Percentiles rank a stretch among this genome's conserved stretches.
These are phyloP conservation scores for Leptodactylus fallax DNA, from an alignment of 2,797 vertebrate species.

Conservation along the genomic window DNA sequence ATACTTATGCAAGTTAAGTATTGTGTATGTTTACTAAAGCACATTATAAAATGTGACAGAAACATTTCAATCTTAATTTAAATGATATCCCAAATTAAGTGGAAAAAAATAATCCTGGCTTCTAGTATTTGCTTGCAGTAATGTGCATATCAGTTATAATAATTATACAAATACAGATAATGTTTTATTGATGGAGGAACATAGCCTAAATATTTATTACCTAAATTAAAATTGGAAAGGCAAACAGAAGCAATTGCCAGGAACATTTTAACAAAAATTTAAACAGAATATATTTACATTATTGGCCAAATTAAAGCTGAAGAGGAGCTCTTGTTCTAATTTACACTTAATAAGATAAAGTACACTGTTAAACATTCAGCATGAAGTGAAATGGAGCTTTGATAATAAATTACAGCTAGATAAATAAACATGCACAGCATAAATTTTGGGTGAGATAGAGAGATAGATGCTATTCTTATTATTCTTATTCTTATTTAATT, in stretches of 20 bases:
- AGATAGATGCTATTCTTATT: background rate
- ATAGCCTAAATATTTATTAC: slow-evolving; percentile 44
- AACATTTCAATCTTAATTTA: slow-evolving; percentile 12
- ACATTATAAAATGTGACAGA: background rate
- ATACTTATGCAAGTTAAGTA: background rate
- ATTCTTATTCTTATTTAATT: no score
- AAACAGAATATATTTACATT: slow-evolving; percentile 37
- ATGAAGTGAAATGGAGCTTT: background rate
- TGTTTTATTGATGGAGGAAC: slow-evolving; percentile 43
- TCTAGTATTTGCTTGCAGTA: slow-evolving; percentile 31
- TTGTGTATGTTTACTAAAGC: background rate
- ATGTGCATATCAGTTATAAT: slow-evolving; percentile 37
- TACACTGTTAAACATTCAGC: slow-evolving; percentile 4
- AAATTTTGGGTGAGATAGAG: background rate
- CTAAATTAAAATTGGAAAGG: slow-evolving; percentile 37
- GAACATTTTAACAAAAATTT: slow-evolving; percentile 25
- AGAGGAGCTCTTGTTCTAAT: slow-evolving; percentile 1
- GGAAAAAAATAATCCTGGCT: background rate
- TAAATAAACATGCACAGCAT: background rate
- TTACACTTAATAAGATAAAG: slow-evolving; percentile 18
- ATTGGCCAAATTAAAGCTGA: slow-evolving; percentile 41
- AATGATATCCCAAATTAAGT: slow-evolving; percentile 22
- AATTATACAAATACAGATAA: slow-evolving; percentile 50
- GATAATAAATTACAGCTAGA: background rate
- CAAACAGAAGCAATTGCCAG: slow-evolving; percentile 35